Percentiles rank a stretch among this genome's conserved stretches.
Conservation (phyloP, 2,888 invertebrate species). For the Gastrophysa polygoni region DNA sequence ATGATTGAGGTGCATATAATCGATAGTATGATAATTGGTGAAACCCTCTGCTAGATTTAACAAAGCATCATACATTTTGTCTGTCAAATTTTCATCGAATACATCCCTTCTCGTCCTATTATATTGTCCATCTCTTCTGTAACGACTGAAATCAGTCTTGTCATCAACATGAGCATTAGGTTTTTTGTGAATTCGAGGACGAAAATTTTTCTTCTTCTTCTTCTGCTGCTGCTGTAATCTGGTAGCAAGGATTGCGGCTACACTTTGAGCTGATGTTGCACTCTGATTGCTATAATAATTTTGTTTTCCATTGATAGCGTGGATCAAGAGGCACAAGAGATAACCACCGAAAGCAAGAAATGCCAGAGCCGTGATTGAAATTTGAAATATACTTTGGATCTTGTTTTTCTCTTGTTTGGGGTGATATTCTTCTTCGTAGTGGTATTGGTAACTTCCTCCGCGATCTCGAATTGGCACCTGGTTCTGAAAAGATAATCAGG, state of each 20-base stretch:
- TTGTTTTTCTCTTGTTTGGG: constrained; percentile 61
- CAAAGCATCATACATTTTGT: constrained; percentile 62
- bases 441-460: constrained; percentile 33
- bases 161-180: constrained; percentile 8
- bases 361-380: constrained; percentile 78
- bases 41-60: constrained; percentile 65
- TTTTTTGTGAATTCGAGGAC: constrained; percentile 10
- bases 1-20: constrained; percentile 47
- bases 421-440: constrained; percentile 41
- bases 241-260: constrained; percentile 41
- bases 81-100: constrained; percentile 55
- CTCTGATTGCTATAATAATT: constrained; percentile 51
- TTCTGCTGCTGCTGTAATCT: constrained; percentile 20
- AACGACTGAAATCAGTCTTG: constrained; percentile 23
- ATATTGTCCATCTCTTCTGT: not conserved
- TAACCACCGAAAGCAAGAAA: constrained; percentile 88
- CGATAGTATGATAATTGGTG: constrained; percentile 56
- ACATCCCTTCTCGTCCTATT: constrained; percentile 38
- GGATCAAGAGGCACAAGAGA: constrained; percentile 76
- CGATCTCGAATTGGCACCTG: constrained; percentile 44
- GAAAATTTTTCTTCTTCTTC: constrained; percentile 24
- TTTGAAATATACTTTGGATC: constrained; percentile 75
- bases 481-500: constrained; percentile 9
- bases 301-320: constrained; percentile 71
- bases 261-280: constrained; percentile 46